Percentiles rank a stretch among this genome's conserved stretches.
Evolutionary conservation across 2,888 invertebrate genomes (phyloP).

Genomic region (Agriopis leucophaearia): DNA sequence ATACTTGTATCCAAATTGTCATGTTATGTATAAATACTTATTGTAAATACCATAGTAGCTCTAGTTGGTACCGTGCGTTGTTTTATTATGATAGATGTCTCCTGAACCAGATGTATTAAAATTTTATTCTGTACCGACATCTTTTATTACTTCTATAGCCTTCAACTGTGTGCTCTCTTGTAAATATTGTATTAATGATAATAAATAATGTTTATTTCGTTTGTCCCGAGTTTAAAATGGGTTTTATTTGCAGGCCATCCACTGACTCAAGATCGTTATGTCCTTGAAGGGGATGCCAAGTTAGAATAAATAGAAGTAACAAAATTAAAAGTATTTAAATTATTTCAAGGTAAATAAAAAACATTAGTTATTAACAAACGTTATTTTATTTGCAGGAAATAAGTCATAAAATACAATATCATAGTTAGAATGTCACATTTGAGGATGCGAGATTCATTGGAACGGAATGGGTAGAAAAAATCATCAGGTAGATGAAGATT

Average conservation of each 20-base stretch:
- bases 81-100: constrained; percentile 68
- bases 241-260: constrained; percentile 80
- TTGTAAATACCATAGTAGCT: constrained; percentile 79
- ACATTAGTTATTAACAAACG: constrained; percentile 75
- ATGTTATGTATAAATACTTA: constrained; percentile 62
- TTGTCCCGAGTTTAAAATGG: constrained; percentile 57
- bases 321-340: constrained; percentile 77
- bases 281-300: constrained; percentile 77
- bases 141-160: constrained; percentile 62
- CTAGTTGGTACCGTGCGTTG: constrained; percentile 70
- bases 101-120: constrained; percentile 79
- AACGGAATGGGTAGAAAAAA: constrained; percentile 90
- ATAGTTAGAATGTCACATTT: constrained; percentile 46
- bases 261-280: constrained; percentile 67
- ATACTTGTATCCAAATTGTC: constrained; percentile 39
- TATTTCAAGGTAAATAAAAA: constrained; percentile 80
- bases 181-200: constrained; percentile 33
- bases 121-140: constrained; percentile 71
- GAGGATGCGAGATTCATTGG: constrained; percentile 53
- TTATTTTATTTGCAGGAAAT: constrained; percentile 75
- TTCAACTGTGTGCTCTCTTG: constrained; percentile 29
- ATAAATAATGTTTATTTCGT: constrained; percentile 35
- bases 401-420: constrained; percentile 46
- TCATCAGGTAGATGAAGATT: constrained; percentile 89
- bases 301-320: constrained; percentile 81